Evolutionary conservation across 2,113 vertebrate genomes (phyloP), one percentile per base, ranked within the genome.

Genomic region (Clarias magur): DNA sequence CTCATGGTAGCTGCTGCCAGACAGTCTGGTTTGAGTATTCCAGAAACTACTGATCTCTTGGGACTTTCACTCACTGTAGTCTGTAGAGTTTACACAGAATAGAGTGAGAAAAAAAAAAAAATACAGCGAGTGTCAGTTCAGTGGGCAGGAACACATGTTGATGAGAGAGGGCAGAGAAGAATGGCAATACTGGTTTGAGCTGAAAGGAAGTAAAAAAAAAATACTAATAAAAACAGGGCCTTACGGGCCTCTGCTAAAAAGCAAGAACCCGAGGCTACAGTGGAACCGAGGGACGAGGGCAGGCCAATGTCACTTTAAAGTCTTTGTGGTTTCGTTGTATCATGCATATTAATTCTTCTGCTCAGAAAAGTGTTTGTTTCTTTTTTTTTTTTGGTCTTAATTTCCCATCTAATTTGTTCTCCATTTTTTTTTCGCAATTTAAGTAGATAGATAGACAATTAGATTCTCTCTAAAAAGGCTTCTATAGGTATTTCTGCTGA

Each of bases 401-500:
- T 72, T 72, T 60, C 17, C 60, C 79, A n/a, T 23, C 48, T 23
- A 30, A 60, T 62, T 82, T 62, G 85, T 17, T 48, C 65, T 57
- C 68, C 13, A 81, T 59, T 57, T 81, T 59, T 57, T 81, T 59
- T 67, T 59, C 53, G 57, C 6, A 16, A 19, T 27, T 8, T 48
- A 80, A 81, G 30, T 48, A 57, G 63, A 72, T 59, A n/a, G n/a
- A n/a, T n/a, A n/a, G n/a, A 70, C 54, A 38, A 42, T 56, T 34
- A 62, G 21, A 42, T 85, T 8, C 34, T 76, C 70, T 70, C 23
- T 3, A 23, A 80, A 23, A 59, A 27, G 17, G 30, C 21, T 59
- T 38, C 3, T 72, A 12, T 73, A 67, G 10, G 42, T 72, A 73
- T 82, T 38, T 73, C 75, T 87, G 72, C 60, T 75, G 34, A 82